These are phyloP conservation scores for Parasteatoda tepidariorum DNA, from an alignment of 1,140 invertebrate species.

Conservation along the genomic window DNA sequence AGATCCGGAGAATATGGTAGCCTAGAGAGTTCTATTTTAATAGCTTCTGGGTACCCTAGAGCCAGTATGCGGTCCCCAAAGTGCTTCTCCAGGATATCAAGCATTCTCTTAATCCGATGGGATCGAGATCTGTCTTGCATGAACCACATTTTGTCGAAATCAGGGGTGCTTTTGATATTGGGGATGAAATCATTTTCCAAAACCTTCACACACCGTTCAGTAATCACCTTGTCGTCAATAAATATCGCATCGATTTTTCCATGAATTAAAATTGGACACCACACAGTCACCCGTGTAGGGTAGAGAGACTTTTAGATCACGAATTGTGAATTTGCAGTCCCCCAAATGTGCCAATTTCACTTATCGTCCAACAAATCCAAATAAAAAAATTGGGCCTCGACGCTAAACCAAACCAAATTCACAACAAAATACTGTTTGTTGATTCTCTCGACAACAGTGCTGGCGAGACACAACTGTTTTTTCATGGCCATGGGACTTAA, in stretches of 20 bases:
- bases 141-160: neutral
- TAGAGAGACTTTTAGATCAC: neutral
- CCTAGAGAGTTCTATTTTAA: neutral
- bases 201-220: neutral
- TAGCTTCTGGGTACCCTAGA: neutral
- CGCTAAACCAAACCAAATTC: neutral
- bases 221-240: neutral
- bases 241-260: neutral
- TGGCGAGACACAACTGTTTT: neutral
- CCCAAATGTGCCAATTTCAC: neutral
- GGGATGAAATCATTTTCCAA: neutral
- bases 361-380: neutral
- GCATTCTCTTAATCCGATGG: neutral
- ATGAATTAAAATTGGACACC: neutral
- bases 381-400: neutral
- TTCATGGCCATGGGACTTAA: neutral
- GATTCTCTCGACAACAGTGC: neutral
- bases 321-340: neutral
- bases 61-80: neutral
- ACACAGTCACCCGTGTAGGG: neutral
- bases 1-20: neutral
- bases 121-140: neutral
- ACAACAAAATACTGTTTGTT: neutral
- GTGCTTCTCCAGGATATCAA: neutral
- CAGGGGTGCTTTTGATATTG: neutral